Evolutionary conservation across 1,140 invertebrate genomes (phyloP), one percentile per base, ranked within the genome.

Genomic region (Bombus haemorrhoidalis): DNA sequence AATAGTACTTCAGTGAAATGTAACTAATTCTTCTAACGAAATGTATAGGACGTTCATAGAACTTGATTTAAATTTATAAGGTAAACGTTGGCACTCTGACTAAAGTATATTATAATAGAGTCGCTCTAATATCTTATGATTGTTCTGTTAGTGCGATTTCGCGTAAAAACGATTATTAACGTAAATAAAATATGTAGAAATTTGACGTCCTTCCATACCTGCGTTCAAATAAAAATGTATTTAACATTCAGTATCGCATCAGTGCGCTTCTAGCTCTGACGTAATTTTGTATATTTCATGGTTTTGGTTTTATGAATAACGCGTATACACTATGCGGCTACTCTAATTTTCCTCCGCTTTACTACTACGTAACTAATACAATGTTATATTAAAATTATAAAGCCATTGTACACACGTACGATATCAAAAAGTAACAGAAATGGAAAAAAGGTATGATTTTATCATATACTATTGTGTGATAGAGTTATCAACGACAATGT

Each of bases 381-480:
- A 85, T 82, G 83, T 87, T 89, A 78, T 71, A 43, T 81, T 90
- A 83, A 87, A 80, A 90, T 75, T 87, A 87, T 87, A 87, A 90
- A 87, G 82, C 66, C 82, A 90, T 90, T 69, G 89, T 81, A 90
- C 87, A 88, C 59, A 72, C 62, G 66, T 90, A 83, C 69, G 80
- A 84, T 87, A 89, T 90, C 64, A 90, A 91, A 77, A 81, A 59
- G 34, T 80, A 80, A 85, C 47, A 83, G 39, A 86, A 41, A 41
- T 41, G 75, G 83, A 71, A 72, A 72, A 34, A 72, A 78, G 82
- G 53, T 82, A 90, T 82, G 82, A 86, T 76, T 85, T 90, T 89
- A 91, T 74, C 81, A 89, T 92, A 85, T 92, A 91, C 76, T 92
- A 93, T 89, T 91, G 86, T 93, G 91, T 93, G 91, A 91, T 91